These are phyloP conservation scores for Kuschelorhynchus macadamiae DNA, from an alignment of 2,888 invertebrate species.

Conservation along the genomic window DNA sequence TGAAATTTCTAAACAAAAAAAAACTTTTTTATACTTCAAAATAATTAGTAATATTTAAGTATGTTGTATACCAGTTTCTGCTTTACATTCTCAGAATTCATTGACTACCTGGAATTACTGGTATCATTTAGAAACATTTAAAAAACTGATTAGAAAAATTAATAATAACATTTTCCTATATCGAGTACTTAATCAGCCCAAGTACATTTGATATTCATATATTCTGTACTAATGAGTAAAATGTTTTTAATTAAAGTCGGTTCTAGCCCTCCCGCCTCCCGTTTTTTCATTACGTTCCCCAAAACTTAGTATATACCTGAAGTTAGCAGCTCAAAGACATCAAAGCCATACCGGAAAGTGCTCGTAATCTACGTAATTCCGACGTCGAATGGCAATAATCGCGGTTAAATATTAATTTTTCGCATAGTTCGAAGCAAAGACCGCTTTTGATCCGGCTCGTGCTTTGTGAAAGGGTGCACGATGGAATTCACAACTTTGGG, in stretches of 20 bases:
- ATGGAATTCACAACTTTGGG: slow-evolving; percentile 10
- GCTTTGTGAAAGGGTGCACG: slow-evolving; percentile 40
- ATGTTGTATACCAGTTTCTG: too few relatives aligned
- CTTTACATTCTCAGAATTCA: too few relatives aligned
- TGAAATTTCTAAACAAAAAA: too few relatives aligned
- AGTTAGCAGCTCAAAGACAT: slow-evolving; percentile 47
- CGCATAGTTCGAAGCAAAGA: slow-evolving; percentile 65
- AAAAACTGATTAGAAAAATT: too few relatives aligned
- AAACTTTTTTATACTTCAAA: too few relatives aligned
- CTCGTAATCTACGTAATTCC: slow-evolving; percentile 50
- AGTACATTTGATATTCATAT: too few relatives aligned
- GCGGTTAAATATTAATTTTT: slow-evolving; percentile 67
- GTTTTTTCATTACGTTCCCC: background rate
- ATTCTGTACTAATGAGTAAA: too few relatives aligned
- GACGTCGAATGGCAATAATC: slow-evolving; percentile 48
- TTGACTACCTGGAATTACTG: too few relatives aligned
- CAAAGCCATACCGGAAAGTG: slow-evolving; percentile 50
- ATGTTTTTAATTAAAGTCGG: background rate
- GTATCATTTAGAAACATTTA: too few relatives aligned
- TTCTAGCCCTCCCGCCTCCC: background rate
- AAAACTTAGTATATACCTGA: slow-evolving; percentile 40
- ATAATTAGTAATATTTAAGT: too few relatives aligned
- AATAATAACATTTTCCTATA: too few relatives aligned
- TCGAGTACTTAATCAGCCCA: too few relatives aligned
- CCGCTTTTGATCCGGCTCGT: slow-evolving; percentile 42